Percentiles rank a stretch among this genome's conserved stretches.
Evolutionary conservation across 2,797 vertebrate species (phyloP).

Genomic region (Lates japonicus): DNA sequence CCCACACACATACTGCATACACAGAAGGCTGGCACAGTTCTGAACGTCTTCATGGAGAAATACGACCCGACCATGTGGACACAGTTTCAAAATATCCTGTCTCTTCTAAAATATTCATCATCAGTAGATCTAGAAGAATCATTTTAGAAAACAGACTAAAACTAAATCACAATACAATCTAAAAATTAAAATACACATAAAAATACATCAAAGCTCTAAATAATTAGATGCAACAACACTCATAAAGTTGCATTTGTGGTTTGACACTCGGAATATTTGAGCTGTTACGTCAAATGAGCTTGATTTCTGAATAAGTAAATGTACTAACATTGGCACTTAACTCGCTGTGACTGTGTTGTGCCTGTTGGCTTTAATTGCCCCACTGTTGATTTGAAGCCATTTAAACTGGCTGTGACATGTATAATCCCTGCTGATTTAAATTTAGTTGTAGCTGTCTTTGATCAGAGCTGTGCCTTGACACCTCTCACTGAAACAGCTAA

Average conservation of each 20-base stretch:
- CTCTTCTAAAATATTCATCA: no score
- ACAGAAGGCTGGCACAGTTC: neutral
- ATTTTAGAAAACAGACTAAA: no score
- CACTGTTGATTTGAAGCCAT: conserved; percentile 62
- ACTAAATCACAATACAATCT: no score
- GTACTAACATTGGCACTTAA: conserved; percentile 23
- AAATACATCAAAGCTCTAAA: neutral
- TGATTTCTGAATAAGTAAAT: conserved; percentile 42
- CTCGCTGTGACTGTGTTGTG: conserved; percentile 36
- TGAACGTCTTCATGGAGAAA: conserved; percentile 24
- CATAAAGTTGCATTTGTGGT: neutral
- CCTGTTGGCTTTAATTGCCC: conserved; percentile 56
- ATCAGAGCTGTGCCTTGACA: conserved; percentile 40
- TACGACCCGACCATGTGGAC: neutral
- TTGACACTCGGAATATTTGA: neutral
- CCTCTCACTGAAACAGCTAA: conserved; percentile 16
- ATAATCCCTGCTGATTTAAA: conserved; percentile 64
- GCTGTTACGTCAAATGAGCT: conserved; percentile 9
- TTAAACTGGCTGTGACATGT: conserved; percentile 56
- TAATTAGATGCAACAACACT: conserved; percentile 4
- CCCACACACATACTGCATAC: neutral
- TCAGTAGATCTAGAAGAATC: no score
- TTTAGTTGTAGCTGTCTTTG: conserved; percentile 56
- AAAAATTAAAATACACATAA: neutral
- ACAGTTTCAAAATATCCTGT: neutral